These are phyloP conservation scores for Mormoops blainvillei DNA, from an alignment of 2,113 vertebrate species.

Conservation along the genomic window DNA sequence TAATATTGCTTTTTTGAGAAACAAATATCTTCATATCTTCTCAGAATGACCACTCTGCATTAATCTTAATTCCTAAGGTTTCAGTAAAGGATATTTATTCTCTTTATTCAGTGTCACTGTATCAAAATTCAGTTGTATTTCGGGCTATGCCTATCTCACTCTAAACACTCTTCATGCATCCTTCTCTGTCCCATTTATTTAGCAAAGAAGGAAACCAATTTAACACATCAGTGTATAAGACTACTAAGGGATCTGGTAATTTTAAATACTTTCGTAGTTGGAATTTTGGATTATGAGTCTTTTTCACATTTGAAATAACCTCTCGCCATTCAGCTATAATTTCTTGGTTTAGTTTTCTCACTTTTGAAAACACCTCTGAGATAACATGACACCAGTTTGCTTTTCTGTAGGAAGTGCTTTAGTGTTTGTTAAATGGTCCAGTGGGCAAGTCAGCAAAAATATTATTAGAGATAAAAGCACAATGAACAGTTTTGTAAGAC, in stretches of 20 bases:
- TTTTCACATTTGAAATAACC: slow-evolving; percentile 43
- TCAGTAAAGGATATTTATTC: slow-evolving; percentile 6
- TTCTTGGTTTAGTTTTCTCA: slow-evolving; percentile 10
- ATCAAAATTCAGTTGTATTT: slow-evolving; percentile 38
- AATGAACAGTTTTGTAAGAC: slow-evolving; percentile 12
- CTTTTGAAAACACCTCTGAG: neutral
- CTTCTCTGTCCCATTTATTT: neutral
- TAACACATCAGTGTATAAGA: neutral
- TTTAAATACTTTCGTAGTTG: neutral
- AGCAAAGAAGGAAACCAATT: slow-evolving; percentile 26
- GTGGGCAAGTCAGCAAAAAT: slow-evolving; percentile 34
- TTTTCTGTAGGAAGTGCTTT: slow-evolving; percentile 41
- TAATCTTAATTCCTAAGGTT: slow-evolving; percentile 26
- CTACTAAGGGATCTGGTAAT: neutral
- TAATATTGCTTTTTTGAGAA: neutral
- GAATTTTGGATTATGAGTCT: slow-evolving; percentile 20
- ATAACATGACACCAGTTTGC: neutral
- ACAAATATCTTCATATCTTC: neutral
- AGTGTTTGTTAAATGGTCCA: slow-evolving; percentile 38
- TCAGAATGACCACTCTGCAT: neutral
- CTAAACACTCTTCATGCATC: neutral
- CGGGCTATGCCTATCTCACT: neutral
- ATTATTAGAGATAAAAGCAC: slow-evolving; percentile 16
- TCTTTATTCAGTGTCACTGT: neutral
- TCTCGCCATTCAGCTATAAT: slow-evolving; percentile 1